A percentile compares a stretch with the other conserved stretches of the same genome.
phyloP scores from a whole-genome alignment of 2,888 invertebrate genomes.

The Parnassius mnemosyne region DNA sequence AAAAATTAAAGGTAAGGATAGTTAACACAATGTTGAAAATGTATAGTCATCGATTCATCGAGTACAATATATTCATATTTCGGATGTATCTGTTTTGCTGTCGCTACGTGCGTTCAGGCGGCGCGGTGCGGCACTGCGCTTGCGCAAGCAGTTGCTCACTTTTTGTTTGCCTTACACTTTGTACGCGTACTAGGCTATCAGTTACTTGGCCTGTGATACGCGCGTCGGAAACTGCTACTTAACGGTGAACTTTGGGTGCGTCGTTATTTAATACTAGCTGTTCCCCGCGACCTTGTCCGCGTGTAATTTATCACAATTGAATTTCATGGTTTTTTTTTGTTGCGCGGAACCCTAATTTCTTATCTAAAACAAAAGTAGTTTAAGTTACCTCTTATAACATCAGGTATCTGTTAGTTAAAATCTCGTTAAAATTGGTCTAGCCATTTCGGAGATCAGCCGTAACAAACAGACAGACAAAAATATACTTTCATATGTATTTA shows the following conservation, averaged over 20 bases:
- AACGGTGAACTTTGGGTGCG: slow-evolving; percentile 19
- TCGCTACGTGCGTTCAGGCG: slow-evolving; percentile 11
- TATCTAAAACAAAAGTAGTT: too few species aligned
- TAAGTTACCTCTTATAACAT: too few species aligned
- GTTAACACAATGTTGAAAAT: background rate
- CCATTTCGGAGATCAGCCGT: too few species aligned
- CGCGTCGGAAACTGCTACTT: slow-evolving; percentile 25
- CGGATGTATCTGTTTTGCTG: slow-evolving; percentile 15
- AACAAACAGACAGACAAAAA: too few species aligned
- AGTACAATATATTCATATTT: background rate
- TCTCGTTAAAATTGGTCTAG: too few species aligned
- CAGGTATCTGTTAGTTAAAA: too few species aligned
- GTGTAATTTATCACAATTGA: too few species aligned
- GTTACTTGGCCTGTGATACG: slow-evolving; percentile 20
- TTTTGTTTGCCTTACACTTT: slow-evolving; percentile 29
- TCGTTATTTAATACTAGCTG: background rate
- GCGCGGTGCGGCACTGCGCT: slow-evolving; percentile 21
- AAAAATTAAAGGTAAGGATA: too few species aligned
- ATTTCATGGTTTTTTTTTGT: too few species aligned
- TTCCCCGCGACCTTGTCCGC: too few species aligned
- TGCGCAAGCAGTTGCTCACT: slow-evolving; percentile 28
- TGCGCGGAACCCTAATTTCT: too few species aligned
- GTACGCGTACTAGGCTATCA: slow-evolving; percentile 27
- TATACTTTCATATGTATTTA: too few species aligned
- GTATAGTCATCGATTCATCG: background rate